Base-by-base conservation (phyloP, 2,888 invertebrate species). In the Ormyrus rosae region DNA sequence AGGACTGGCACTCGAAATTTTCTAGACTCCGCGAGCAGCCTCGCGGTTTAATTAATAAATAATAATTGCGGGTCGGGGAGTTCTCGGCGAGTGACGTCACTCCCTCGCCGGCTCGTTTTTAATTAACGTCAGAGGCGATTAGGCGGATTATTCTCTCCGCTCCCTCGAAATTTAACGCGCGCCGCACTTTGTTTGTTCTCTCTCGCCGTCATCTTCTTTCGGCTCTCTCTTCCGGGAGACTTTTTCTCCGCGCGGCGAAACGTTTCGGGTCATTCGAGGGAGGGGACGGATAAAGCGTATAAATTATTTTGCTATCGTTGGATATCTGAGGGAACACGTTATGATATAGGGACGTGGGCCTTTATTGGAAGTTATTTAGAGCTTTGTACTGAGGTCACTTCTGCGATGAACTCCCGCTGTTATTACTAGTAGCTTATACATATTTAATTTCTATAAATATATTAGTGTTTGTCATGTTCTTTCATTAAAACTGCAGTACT, bases 61-160 rank as follows among this genome's bases (percentile, higher is more conserved):
- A 78, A 72, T 67, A 78, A 78, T 72, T 78, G 61, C 9, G 50
- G 58, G 10, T 46, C 45, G 45, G 53, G 48, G n/a, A 48, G 56
- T 34, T 58, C 45, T 8, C 10, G 4, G 19, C 6, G 50, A 65
- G 61, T 69, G 68, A 76, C 68, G 55, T 76, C 75, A 58, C 63
- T 53, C 48, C 10, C 6, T n/a, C 4, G 64, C 61, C 2, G 9
- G 7, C 61, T 61, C 75, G 61, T 67, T 80, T 80, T 80, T 80
- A 80, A 76, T 80, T 80, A 80, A 76, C 75, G 76, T 71, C 76
- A 75, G 68, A 76, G 71, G 61, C 71, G 80, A 76, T 80, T 80
- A 76, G 71, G 19, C 61, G 51, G 67, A 80, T 80, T 80, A 70
- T 51, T 46, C 34, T 0, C 10, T 13, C 61, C 58, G 11, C 60